Percentiles rank a stretch among this genome's conserved stretches.
These are phyloP conservation scores for Epinephelus awoara DNA, from an alignment of 2,797 vertebrate species.

Conservation along the genomic window DNA sequence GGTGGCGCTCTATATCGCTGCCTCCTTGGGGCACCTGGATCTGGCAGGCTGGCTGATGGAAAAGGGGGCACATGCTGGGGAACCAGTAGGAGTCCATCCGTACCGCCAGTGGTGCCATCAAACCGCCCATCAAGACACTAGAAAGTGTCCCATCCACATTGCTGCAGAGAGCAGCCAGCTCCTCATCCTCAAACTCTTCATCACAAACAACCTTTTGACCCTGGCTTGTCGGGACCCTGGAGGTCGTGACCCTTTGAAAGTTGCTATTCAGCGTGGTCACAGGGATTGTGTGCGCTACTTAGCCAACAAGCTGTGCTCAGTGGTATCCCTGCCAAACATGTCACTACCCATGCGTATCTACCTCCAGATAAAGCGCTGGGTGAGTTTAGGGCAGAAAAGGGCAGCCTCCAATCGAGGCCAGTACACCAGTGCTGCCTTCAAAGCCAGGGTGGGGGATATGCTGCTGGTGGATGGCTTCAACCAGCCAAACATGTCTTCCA, in stretches of 20 bases:
- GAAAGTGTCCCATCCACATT: constrained; percentile 83
- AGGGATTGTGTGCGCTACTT: constrained; percentile 82
- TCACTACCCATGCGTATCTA: constrained; percentile 82
- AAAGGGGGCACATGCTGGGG: constrained; percentile 71
- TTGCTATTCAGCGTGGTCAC: constrained; percentile 77
- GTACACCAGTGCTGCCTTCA: constrained; percentile 32
- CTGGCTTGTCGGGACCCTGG: constrained; percentile 77
- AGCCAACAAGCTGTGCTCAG: constrained; percentile 82
- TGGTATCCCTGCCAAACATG: constrained; percentile 75
- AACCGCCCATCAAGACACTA: constrained; percentile 79
- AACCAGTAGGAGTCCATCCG: constrained; percentile 84
- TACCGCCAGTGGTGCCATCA: constrained; percentile 85
- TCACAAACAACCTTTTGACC: constrained; percentile 76
- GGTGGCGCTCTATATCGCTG: constrained; percentile 87
- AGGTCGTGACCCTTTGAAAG: constrained; percentile 78
- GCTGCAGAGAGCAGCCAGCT: constrained; percentile 84
- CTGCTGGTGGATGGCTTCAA: constrained; percentile 85
- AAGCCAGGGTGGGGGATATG: constrained; percentile 73
- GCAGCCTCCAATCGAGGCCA: constrained; percentile 36
- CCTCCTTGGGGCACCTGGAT: constrained; percentile 82
- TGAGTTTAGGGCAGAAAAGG: constrained; percentile 70
- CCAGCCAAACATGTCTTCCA: constrained; percentile 81
- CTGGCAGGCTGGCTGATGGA: constrained; percentile 85
- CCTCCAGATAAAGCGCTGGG: constrained; percentile 84
- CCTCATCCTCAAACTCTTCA: constrained; percentile 85